Conservation (phyloP, 2,797 vertebrate genomes). For the Mycteria americana region DNA sequence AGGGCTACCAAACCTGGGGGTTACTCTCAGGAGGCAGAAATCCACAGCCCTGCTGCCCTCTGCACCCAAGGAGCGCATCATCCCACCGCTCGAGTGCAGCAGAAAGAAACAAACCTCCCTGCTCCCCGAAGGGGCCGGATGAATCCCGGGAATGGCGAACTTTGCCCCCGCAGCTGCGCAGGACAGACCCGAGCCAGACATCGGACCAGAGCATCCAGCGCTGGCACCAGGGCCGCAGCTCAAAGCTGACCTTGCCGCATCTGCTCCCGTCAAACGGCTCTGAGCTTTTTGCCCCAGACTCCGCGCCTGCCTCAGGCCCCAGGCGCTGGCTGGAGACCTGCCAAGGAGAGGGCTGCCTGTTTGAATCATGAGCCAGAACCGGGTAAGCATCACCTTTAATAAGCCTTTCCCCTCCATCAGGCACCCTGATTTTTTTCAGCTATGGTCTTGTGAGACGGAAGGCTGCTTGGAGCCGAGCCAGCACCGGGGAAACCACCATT, state of each 20-base stretch:
- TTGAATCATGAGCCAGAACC: neutral
- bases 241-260: neutral
- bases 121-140: neutral
- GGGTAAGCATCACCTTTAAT: constrained; percentile 15
- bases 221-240: neutral
- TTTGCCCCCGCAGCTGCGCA: neutral
- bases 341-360: constrained; percentile 15
- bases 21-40: neutral
- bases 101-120: neutral
- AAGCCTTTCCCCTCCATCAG: constrained; percentile 1
- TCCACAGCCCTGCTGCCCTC: neutral
- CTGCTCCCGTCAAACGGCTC: neutral
- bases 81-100: neutral
- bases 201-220: neutral
- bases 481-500: neutral
- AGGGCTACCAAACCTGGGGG: neutral
- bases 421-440: constrained; percentile 21
- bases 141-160: neutral
- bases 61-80: neutral
- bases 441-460: neutral
- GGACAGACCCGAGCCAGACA: neutral
- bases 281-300: constrained; percentile 9
- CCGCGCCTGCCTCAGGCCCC: neutral
- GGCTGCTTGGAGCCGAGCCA: constrained; percentile 21
- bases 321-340: neutral